Evolutionary conservation across 2,888 invertebrate species (phyloP).

Genomic region (Lottia gigantea): DNA sequence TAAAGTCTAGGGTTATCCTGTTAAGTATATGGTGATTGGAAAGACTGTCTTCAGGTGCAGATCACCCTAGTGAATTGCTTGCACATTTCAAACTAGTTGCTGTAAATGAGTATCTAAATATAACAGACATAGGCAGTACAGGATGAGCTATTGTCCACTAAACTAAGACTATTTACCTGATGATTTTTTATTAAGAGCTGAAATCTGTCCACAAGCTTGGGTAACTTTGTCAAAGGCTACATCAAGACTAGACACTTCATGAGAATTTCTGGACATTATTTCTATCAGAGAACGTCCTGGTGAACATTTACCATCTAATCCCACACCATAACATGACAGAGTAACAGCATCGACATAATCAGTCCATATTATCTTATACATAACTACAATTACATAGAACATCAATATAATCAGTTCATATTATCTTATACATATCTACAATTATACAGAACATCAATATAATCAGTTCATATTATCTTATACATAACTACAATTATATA

Average conservation of each 20-base stretch:
- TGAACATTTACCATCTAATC: background rate
- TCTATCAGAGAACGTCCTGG: background rate
- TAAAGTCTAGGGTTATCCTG: no score
- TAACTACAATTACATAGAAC: no score
- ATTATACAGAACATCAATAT: no score
- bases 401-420: no score
- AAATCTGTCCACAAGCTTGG: background rate
- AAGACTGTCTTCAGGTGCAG: no score
- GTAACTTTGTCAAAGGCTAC: background rate
- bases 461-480: background rate
- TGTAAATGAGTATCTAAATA: no score
- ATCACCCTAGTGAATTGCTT: no score
- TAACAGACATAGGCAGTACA: no score
- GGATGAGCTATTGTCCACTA: no score
- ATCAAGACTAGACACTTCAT: background rate
- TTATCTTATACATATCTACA: no score
- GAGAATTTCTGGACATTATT: background rate
- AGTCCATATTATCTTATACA: background rate
- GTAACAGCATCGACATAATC: background rate
- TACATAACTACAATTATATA: background rate
- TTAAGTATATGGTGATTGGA: no score
- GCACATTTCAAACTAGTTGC: no score
- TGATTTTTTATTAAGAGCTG: background rate
- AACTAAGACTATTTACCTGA: background rate
- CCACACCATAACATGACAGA: background rate